Conservation (phyloP, 2,797 vertebrate species). For the Trachops cirrhosus region DNA sequence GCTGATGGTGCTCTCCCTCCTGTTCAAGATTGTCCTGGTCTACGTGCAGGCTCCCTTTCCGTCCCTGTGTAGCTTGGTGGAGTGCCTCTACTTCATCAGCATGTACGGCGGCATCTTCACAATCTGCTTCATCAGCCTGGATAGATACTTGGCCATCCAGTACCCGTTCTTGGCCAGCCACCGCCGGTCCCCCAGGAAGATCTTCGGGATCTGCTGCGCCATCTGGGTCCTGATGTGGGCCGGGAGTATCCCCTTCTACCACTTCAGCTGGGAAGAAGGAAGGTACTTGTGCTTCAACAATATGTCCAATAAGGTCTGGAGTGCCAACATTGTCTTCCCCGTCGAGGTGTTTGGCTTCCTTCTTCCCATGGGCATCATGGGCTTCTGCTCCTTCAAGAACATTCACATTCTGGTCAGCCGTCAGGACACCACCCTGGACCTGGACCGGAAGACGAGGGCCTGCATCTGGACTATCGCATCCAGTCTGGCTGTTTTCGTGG, state of each 20-base stretch:
- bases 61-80: slow-evolving; percentile 83
- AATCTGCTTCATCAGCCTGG: slow-evolving; percentile 90
- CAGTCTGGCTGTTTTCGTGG: slow-evolving; percentile 89
- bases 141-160: slow-evolving; percentile 90
- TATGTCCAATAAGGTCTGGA: slow-evolving; percentile 87
- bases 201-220: slow-evolving; percentile 77
- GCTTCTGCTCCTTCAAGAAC: slow-evolving; percentile 86
- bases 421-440: neutral
- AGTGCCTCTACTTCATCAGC: slow-evolving; percentile 91
- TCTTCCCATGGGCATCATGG: slow-evolving; percentile 83
- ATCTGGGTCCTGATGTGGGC: slow-evolving; percentile 86
- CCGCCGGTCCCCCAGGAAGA: slow-evolving; percentile 85
- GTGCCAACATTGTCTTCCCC: slow-evolving; percentile 78
- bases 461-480: slow-evolving; percentile 88
- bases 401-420: slow-evolving; percentile 82
- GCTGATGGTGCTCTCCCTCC: slow-evolving; percentile 90
- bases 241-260: slow-evolving; percentile 80
- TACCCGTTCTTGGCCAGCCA: slow-evolving; percentile 84
- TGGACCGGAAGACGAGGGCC: slow-evolving; percentile 48
- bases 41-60: fast-evolving
- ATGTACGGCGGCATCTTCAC: slow-evolving; percentile 93
- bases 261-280: slow-evolving; percentile 50
- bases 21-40: slow-evolving; percentile 87
- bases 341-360: slow-evolving; percentile 91
- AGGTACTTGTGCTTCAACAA: slow-evolving; percentile 85